Evolutionary conservation across 2,797 vertebrate genomes (phyloP).

Genomic region (Syngnathus acus): DNA sequence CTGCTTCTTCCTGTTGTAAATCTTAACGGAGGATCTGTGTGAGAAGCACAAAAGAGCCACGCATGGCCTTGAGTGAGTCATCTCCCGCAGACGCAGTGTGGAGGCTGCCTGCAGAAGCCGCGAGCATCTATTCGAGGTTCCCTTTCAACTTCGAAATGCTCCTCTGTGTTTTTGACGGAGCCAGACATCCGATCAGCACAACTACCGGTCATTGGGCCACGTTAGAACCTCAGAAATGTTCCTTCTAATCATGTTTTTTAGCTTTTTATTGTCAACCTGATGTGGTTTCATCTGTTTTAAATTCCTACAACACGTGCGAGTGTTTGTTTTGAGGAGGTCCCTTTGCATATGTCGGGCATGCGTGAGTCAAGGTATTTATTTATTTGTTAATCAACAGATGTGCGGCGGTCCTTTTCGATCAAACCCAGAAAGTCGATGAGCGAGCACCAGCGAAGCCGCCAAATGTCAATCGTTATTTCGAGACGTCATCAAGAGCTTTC

Average conservation of each 20-base stretch:
- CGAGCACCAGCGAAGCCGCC: constrained; percentile 20
- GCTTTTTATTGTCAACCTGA: too few relatives aligned
- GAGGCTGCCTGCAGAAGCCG: constrained; percentile 23
- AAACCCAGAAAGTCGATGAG: constrained; percentile 2
- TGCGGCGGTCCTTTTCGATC: constrained; percentile 11
- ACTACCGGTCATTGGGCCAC: constrained; percentile 12
- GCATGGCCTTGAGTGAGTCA: constrained; percentile 59
- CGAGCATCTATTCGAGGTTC: constrained; percentile 52
- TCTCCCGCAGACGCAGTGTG: constrained; percentile 25
- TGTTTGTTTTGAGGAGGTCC: too few relatives aligned
- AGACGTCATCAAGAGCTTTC: constrained; percentile 11
- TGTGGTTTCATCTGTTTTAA: background rate
- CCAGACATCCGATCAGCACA: constrained; percentile 26
- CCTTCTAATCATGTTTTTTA: too few relatives aligned
- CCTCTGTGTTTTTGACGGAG: constrained; percentile 35
- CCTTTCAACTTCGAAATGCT: constrained; percentile 38
- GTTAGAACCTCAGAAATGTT: too few relatives aligned
- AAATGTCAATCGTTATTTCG: constrained; percentile 22
- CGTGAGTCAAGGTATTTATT: constrained; percentile 11
- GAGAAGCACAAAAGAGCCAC: constrained; percentile 37
- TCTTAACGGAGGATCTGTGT: constrained; percentile 47
- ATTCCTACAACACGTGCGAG: background rate
- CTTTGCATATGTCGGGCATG: background rate
- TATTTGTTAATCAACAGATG: constrained; percentile 28
- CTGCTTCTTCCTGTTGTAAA: constrained; percentile 56